Base-by-base conservation (phyloP, 1,140 invertebrate species). In the Bilobella aurantiaca region DNA sequence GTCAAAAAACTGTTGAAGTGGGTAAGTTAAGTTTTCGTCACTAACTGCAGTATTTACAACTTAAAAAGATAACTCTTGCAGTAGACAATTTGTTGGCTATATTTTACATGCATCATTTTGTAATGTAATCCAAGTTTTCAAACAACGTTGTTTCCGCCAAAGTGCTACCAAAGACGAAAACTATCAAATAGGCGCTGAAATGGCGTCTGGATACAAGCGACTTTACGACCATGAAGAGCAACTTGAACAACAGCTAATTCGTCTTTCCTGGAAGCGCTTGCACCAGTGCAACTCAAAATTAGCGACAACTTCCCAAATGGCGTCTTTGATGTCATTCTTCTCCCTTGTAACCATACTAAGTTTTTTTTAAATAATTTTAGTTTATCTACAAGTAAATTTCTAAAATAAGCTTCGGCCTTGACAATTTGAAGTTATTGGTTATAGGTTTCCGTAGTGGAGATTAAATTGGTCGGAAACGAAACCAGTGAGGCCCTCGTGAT, bases 301-400 rank as follows among this genome's bases (percentile, higher is more conserved):
- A 21, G 28, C 21, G 2, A 64, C 25, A 49, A 58, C 49, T 21
- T 27, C 42, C 21, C 16, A 64, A 56, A 65, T 70, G 23, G 34
- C 69, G 31, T 64, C 62, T 2, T 30, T 67, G 5, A 70, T 70
- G 69, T 49, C 65, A 30, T 67, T 67, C n/a, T 70, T 70, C 58
- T 34, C 69, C 25, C 49, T 70, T 21, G 69, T 70, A 67, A n/a
- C n/a, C n/a, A n/a, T n/a, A n/a, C n/a, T n/a, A n/a, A n/a, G n/a
- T n/a, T n/a, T n/a, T n/a, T n/a, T n/a, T n/a, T n/a, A n/a, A n/a
- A n/a, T n/a, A n/a, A n/a, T n/a, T n/a, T n/a, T n/a, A 60, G 57
- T 65, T 2, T 27, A 21, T 27, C 32, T 28, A 27, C 32, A n/a
- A 56, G 12, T 21, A 29, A 25, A 1, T 21, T 12, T 32, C 47